Percentiles rank a stretch among this genome's conserved stretches.
These are phyloP conservation scores for Lasius fuliginosus DNA, from an alignment of 2,888 invertebrate species.

Conservation along the genomic window DNA sequence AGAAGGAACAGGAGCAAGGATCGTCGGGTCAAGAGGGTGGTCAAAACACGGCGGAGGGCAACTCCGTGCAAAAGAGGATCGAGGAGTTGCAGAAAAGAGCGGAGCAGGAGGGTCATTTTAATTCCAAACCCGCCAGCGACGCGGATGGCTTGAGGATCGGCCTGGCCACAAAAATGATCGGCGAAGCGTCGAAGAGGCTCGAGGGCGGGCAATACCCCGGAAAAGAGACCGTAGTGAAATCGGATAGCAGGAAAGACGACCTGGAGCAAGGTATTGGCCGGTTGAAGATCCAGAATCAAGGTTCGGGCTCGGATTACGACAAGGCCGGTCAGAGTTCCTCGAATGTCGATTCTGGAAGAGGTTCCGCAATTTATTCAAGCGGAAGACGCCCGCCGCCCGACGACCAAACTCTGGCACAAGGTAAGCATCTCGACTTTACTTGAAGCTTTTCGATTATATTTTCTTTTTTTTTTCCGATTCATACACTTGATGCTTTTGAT, in stretches of 20 bases:
- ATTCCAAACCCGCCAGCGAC: conserved; percentile 67
- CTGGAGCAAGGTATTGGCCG: conserved; percentile 82
- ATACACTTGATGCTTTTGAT: not conserved
- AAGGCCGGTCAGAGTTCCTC: conserved; percentile 91
- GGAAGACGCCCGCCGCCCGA: conserved; percentile 89
- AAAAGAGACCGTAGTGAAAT: conserved; percentile 71
- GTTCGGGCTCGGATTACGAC: conserved; percentile 89
- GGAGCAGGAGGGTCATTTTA: conserved; percentile 75
- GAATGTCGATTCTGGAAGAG: conserved; percentile 93
- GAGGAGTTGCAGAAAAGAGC: conserved; percentile 80
- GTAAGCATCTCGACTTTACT: conserved; percentile 66
- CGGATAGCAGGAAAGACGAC: conserved; percentile 80
- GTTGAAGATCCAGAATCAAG: conserved; percentile 83
- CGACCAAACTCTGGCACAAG: conserved; percentile 82
- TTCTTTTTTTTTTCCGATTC: not conserved
- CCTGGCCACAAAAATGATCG: conserved; percentile 54
- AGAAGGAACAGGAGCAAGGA: conserved; percentile 74
- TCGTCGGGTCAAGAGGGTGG: conserved; percentile 60
- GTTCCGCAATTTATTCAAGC: conserved; percentile 93
- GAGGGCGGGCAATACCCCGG: conserved; percentile 69
- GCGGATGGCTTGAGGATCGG: conserved; percentile 72
- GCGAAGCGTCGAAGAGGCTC: conserved; percentile 74
- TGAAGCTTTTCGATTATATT: not conserved
- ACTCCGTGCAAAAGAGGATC: conserved; percentile 79
- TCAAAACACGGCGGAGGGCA: conserved; percentile 62